Percentiles rank a stretch among this genome's conserved stretches.
Evolutionary conservation across 1,140 invertebrate species (phyloP).

Genomic region (Drosophila bocki): DNA sequence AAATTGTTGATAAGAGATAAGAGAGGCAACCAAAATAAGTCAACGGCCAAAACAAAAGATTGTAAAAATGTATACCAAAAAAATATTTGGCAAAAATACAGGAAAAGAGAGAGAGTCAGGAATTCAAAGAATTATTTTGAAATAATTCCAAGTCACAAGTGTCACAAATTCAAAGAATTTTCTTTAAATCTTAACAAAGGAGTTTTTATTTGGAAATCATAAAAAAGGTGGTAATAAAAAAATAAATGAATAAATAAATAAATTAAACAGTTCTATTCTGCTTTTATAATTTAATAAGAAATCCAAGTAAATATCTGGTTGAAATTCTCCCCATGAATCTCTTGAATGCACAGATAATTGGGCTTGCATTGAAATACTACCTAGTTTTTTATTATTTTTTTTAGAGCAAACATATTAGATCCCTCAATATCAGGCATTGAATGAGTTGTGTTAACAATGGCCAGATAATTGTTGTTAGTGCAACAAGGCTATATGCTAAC

Average conservation of each 20-base stretch:
- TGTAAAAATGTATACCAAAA: background rate
- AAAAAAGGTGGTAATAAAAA: background rate
- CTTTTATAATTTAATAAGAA: background rate
- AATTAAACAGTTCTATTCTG: background rate
- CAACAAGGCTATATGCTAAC: constrained; percentile 27
- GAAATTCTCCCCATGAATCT: background rate
- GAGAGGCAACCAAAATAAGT: constrained; percentile 7
- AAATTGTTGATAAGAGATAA: constrained; percentile 5
- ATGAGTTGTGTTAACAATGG: constrained; percentile 27
- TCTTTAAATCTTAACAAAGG: background rate
- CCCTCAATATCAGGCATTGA: constrained; percentile 16
- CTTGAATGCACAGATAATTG: constrained; percentile 1
- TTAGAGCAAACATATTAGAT: constrained; percentile 1
- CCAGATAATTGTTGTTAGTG: constrained; percentile 21
- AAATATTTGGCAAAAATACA: background rate
- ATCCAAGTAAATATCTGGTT: background rate
- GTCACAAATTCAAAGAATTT: background rate
- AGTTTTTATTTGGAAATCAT: background rate
- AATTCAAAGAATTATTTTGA: background rate
- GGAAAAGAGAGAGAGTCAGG: background rate
- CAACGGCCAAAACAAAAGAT: constrained; percentile 25
- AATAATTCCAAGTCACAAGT: background rate
- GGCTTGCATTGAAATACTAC: background rate
- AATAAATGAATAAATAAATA: background rate
- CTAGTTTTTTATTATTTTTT: background rate